Evolutionary conservation across 2,888 invertebrate genomes (phyloP), one percentile per base, ranked within the genome.

Genomic region (Pollenia labialis): DNA sequence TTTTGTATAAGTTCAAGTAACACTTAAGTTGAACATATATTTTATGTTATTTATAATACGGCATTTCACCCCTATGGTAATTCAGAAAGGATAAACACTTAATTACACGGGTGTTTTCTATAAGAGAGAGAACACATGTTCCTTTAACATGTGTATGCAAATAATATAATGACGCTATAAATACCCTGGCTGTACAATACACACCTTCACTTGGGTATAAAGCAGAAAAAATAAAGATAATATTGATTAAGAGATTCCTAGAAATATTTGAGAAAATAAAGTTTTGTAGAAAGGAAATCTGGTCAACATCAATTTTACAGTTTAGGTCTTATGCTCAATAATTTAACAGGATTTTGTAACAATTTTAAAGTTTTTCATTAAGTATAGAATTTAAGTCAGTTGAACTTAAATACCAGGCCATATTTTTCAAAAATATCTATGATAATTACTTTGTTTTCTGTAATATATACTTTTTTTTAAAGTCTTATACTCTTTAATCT

Each of bases 51-150:
- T 11, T 40, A 8, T 54, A 32, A n/a, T 42, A 18, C 10, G 23
- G 62, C 56, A 56, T 64, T 16, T 72, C 12, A 42, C 52, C 60
- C 69, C 60, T 56, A 48, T 68, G 23, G 48, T 12, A 54, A 58
- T 66, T 66, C 56, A 40, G 50, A 44, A 62, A 62, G 54, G 75
- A 75, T 85, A 80, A 85, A 48, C 74, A 79, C 84, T 74, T 84
- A 84, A 77, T 72, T 79, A 60, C 72, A 56, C 48, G n/a, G 50
- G 50, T 52, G 46, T 44, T 72, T 52, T 44, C 7, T 62, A 9
- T 56, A 32, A 66, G 72, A 42, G 12, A 64, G 16, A 64, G 44
- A 14, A 72, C 4, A 52, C 18, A 10, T 62, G 16, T 44, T 6
- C 0, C 2, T 72, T 14, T 16, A 50, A 12, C 40, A 16, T 44